Evolutionary conservation across 1,140 invertebrate species (phyloP).

Genomic region (Bicyclus anynana): DNA sequence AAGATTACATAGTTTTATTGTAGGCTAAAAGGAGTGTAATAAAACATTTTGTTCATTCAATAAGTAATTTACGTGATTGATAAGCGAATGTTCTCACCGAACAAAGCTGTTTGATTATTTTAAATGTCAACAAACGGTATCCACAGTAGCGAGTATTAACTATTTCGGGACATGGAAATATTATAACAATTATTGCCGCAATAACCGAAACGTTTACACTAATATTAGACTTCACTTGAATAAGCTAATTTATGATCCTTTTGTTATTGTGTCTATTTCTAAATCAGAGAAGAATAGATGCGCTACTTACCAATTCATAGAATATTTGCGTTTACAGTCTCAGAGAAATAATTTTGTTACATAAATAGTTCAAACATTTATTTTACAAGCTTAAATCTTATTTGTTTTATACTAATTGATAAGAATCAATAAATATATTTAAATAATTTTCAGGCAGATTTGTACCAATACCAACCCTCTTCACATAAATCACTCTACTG

Average conservation of each 20-base stretch:
- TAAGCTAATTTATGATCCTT: background rate
- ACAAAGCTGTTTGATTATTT: constrained; percentile 6
- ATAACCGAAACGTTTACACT: too few species aligned
- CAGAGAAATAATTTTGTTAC: background rate
- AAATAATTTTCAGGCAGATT: background rate
- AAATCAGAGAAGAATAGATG: background rate
- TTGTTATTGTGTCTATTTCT: background rate
- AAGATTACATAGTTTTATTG: too few species aligned
- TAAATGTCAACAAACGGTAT: constrained; percentile 5
- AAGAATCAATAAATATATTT: background rate
- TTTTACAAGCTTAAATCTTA: background rate
- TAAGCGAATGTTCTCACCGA: constrained; percentile 3
- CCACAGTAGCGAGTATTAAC: background rate
- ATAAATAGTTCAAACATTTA: background rate
- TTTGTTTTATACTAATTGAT: background rate
- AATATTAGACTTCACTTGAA: background rate
- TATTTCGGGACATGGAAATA: background rate
- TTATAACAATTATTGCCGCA: background rate
- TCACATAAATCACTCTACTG: too few species aligned
- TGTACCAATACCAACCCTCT: background rate
- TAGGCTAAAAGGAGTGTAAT: background rate
- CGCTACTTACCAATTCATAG: constrained; percentile 18
- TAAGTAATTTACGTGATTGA: constrained; percentile 4
- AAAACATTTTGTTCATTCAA: background rate
- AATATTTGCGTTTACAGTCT: background rate